These are phyloP conservation scores for Synchiropus splendidus DNA, from an alignment of 2,113 vertebrate genomes.

Conservation along the genomic window DNA sequence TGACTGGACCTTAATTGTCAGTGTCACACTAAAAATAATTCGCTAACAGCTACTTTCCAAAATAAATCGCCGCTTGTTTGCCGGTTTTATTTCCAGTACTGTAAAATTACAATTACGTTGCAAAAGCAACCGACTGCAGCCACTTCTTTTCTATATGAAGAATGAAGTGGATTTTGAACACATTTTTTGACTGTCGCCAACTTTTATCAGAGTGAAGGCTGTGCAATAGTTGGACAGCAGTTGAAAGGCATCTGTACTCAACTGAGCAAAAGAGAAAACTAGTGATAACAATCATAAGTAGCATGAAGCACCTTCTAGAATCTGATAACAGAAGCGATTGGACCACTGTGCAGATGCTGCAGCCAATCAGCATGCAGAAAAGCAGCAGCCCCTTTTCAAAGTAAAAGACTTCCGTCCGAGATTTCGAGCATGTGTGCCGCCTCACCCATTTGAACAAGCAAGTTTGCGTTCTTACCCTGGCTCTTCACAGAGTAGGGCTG, in stretches of 20 bases:
- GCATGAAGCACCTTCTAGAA: too few relatives aligned
- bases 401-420: not conserved
- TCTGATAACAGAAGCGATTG: conserved; percentile 14
- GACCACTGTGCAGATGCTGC: conserved; percentile 7
- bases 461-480: conserved; percentile 73
- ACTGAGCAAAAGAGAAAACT: too few relatives aligned
- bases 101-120: too few relatives aligned
- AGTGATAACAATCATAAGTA: too few relatives aligned
- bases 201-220: too few relatives aligned
- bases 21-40: conserved; percentile 50
- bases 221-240: too few relatives aligned
- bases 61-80: conserved; percentile 26
- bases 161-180: too few relatives aligned
- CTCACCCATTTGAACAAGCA: not conserved
- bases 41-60: conserved; percentile 34
- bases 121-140: too few relatives aligned
- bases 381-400: not conserved
- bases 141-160: too few relatives aligned
- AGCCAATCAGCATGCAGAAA: conserved; percentile 47
- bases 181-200: too few relatives aligned
- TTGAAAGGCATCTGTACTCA: too few relatives aligned
- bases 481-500: conserved; percentile 79
- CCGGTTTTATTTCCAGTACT: not conserved
- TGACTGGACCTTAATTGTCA: conserved; percentile 54
- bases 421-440: not conserved